Evolutionary conservation across 2,888 invertebrate genomes (phyloP).

Genomic region (Nymphalis urticae): DNA sequence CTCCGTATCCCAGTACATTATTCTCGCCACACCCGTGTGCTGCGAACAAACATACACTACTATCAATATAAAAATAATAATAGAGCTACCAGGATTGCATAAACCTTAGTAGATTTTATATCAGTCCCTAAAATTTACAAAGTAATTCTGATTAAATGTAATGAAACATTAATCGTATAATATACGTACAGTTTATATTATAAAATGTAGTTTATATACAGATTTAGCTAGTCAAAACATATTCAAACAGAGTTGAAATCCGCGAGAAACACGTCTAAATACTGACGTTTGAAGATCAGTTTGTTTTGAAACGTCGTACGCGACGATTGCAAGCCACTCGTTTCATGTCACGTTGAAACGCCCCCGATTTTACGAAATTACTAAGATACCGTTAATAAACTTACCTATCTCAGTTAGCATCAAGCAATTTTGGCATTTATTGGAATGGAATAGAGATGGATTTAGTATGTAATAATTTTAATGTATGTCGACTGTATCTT

Average conservation of each 20-base stretch:
- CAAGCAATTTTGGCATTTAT: constrained; percentile 3
- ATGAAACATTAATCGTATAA: constrained; percentile 28
- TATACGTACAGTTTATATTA: constrained; percentile 34
- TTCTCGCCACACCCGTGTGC: too few relatives aligned
- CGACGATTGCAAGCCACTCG: constrained; percentile 60
- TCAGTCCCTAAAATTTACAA: too few relatives aligned
- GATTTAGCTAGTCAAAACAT: constrained; percentile 74
- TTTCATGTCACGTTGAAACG: constrained; percentile 59
- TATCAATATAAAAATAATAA: too few relatives aligned
- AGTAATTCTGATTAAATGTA: too few relatives aligned
- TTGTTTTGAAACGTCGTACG: constrained; percentile 76
- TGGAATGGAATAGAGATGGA: background rate
- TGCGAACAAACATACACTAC: too few relatives aligned
- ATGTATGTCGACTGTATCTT: background rate
- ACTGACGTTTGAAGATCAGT: constrained; percentile 63
- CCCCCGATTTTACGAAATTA: constrained; percentile 44
- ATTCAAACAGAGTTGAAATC: constrained; percentile 62
- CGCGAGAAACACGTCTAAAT: constrained; percentile 59
- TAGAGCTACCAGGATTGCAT: too few relatives aligned
- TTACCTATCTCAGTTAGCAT: constrained; percentile 1
- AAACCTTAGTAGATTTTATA: too few relatives aligned
- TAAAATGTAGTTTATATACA: constrained; percentile 53
- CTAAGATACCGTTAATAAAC: constrained; percentile 25
- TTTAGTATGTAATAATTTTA: background rate
- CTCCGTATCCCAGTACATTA: too few relatives aligned